Conservation (phyloP, 2,113 vertebrate species). For the Xenopus laevis region DNA sequence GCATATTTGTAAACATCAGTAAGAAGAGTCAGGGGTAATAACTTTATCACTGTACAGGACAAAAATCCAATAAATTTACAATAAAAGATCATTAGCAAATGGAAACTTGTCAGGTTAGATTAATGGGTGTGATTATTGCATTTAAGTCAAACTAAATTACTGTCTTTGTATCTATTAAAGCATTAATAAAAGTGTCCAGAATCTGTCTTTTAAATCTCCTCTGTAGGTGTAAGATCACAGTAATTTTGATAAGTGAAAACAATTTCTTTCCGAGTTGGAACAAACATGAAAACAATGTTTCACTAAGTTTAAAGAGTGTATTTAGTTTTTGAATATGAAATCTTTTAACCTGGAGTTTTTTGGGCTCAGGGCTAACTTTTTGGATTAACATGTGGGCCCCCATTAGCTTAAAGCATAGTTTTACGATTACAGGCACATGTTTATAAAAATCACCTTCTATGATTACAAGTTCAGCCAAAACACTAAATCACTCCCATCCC, state of each 20-base stretch:
- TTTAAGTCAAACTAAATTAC: constrained; percentile 72
- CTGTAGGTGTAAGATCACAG: constrained; percentile 60
- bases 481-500: no score
- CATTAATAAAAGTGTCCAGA: constrained; percentile 71
- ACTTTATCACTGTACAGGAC: constrained; percentile 51
- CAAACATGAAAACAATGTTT: constrained; percentile 24
- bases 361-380: no score
- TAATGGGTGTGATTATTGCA: constrained; percentile 67
- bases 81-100: constrained; percentile 67
- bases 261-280: constrained; percentile 45
- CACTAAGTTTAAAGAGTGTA: no score
- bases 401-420: no score
- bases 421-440: no score
- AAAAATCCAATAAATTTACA: constrained; percentile 70
- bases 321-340: no score
- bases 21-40: constrained; percentile 59
- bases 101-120: constrained; percentile 67
- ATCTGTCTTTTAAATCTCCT: constrained; percentile 53
- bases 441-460: no score
- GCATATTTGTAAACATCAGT: constrained; percentile 58
- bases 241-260: constrained; percentile 57
- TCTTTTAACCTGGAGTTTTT: no score
- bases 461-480: no score
- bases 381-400: no score
- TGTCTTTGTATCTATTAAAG: constrained; percentile 68